Conservation (phyloP, 2,888 invertebrate genomes). For the Odontomyia ornata region DNA sequence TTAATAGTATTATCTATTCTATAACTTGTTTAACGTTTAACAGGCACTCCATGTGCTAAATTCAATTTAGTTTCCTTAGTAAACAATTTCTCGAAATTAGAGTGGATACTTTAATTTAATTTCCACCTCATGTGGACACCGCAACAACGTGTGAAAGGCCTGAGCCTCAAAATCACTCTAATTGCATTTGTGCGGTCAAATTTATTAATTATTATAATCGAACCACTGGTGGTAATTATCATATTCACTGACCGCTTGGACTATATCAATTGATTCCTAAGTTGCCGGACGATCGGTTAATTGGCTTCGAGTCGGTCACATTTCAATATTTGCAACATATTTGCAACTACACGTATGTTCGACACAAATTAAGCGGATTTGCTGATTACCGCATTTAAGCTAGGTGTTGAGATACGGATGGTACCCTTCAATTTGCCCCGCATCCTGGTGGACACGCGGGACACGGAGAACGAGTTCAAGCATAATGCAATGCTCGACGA, state of each 20-base stretch:
- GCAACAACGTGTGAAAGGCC: too few species aligned
- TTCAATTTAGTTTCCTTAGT: too few species aligned
- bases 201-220: constrained; percentile 50
- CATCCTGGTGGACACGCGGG: too few species aligned
- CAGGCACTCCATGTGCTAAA: too few species aligned
- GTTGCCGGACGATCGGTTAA: constrained; percentile 16
- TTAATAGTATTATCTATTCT: too few species aligned
- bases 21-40: too few species aligned
- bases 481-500: too few species aligned
- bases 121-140: too few species aligned
- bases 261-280: constrained; percentile 10
- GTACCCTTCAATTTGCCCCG: neutral
- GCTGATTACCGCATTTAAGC: constrained; percentile 33
- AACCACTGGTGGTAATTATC: constrained; percentile 48
- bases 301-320: constrained; percentile 9
- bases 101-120: too few species aligned
- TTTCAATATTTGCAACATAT: constrained; percentile 25
- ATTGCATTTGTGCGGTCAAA: constrained; percentile 44
- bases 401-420: constrained; percentile 1
- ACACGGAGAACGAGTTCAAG: too few species aligned
- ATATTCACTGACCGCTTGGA: constrained; percentile 17
- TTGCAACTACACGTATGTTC: constrained; percentile 32
- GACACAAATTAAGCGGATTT: constrained; percentile 43
- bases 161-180: too few species aligned
- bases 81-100: too few species aligned